Evolutionary conservation across 2,888 invertebrate species (phyloP).

Genomic region (Pinctada fucata): DNA sequence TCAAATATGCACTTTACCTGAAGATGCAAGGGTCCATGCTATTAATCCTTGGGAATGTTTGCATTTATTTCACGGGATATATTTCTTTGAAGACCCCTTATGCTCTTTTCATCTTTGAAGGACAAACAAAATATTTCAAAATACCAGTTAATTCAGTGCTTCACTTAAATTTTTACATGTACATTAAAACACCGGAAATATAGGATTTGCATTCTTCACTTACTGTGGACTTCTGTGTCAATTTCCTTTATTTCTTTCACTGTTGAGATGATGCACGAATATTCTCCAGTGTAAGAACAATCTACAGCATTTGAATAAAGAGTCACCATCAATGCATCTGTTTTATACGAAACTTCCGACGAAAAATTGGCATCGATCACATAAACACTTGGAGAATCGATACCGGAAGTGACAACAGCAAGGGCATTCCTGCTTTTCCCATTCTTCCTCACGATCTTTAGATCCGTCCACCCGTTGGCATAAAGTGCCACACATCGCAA

Average conservation of each 20-base stretch:
- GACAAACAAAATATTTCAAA: too few species aligned
- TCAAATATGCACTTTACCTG: not conserved
- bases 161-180: too few species aligned
- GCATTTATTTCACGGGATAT: too few species aligned
- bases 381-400: conserved; percentile 29
- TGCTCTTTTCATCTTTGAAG: too few species aligned
- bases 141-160: too few species aligned
- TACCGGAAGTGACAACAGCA: conserved; percentile 19
- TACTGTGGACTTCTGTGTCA: conserved; percentile 31
- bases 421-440: conserved; percentile 7
- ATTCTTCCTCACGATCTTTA: conserved; percentile 22
- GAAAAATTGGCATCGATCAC: conserved; percentile 27
- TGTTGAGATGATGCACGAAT: conserved; percentile 31
- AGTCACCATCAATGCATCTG: conserved; percentile 23
- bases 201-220: too few species aligned
- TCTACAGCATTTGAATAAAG: conserved; percentile 24
- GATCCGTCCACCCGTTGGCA: conserved; percentile 25
- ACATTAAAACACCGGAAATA: too few species aligned
- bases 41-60: too few species aligned
- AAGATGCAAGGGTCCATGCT: too few species aligned
- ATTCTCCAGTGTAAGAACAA: conserved; percentile 25
- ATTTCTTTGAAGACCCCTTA: too few species aligned
- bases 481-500: conserved; percentile 30
- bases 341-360: conserved; percentile 30
- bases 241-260: not conserved